Base-by-base conservation (phyloP, 2,888 invertebrate species). In the Aphrophora alni region DNA sequence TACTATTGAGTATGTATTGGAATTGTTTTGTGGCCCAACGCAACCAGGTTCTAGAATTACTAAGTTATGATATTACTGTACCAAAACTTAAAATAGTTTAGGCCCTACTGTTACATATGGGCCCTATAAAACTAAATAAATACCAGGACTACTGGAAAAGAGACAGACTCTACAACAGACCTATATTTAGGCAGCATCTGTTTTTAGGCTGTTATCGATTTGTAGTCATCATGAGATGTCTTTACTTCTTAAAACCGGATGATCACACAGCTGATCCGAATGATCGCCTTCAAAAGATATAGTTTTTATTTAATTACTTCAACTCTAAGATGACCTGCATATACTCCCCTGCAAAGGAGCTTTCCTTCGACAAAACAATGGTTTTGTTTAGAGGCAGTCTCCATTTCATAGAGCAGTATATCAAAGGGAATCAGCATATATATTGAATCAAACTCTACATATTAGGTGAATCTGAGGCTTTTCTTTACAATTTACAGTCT, bases 91-190 rank as follows among this genome's bases (percentile, higher is more conserved):
- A 71, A 78, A 80, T 72, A n/a, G 82, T 82, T 44, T 26, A 88
- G 2, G 87, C 87, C 38, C 82, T 88, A n/a, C 76, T 88, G 17
- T 85, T 88, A 77, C 87, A 88, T 82, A 88, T 86, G 81, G 88
- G 87, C 24, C 87, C 86, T 38, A 86, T 87, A 26, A 82, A 83
- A 68, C 73, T 87, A 25, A 87, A 86, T 38, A 81, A 86, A 70
- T 77, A 87, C 14, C 83, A 85, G 7, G 87, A 88, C 82, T 88
- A 88, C 71, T 88, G 87, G 87, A 87, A 87, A 84, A 84, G 77
- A 28, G 85, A 87, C 81, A 84, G 83, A 72, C 81, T 88, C 5
- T 87, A 86, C 82, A 86, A 86, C 82, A 82, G 87, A 73, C 84
- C 85, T 75, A 82, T 81, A 75, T 87, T 88, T 81, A 81, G 78